Base-by-base conservation (phyloP, 2,113 vertebrate species). In the Cheilinus undulatus region DNA sequence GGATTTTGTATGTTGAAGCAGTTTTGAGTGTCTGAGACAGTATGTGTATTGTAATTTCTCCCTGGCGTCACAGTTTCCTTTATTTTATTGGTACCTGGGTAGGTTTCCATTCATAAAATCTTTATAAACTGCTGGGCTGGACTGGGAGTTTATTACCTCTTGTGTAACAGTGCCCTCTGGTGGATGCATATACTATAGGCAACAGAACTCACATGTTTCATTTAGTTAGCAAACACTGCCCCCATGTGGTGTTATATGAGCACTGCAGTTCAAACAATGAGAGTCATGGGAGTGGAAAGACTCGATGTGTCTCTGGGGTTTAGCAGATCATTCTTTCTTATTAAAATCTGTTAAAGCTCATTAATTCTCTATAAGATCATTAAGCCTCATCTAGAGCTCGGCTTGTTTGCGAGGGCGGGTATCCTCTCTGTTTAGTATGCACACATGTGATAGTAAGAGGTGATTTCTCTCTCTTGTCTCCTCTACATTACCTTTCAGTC, bases 351-450 rank as follows among this genome's bases (percentile, higher is more conserved):
- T 76, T 69, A 72, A 66, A 78, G 58, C 77, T 86, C 84, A 90
- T 92, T 91, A 86, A 85, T 69, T 78, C 72, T 14, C 49, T 20
- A 74, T 66, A 66, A 40, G 69, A 83, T 75, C 84, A 87, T 91
- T 89, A 84, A 28, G 75, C 19, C 12, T 75, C 24, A 46, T 81
- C 60, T 73, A 32, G 45, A 46, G 9, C 22, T 70, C 59, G 22
- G 72, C 62, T 57, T 68, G 64, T 74, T 49, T 64, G 61, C 23
- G 34, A 36, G 19, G 57, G 50, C 11, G 52, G 57, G 42, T 46
- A 9, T 58, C 1, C 15, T 19, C 40, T 15, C 0, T 9, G 49
- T 87, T 87, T 89, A 83, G 60, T 0, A 67, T 84, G 79, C 70
- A 78, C 0, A 9, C 26, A 50, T 51, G 52, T 9, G 52, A 9